These are phyloP conservation scores for Imbricaverruca yamaguchii DNA, from an alignment of 2,888 invertebrate genomes.

Conservation along the genomic window DNA sequence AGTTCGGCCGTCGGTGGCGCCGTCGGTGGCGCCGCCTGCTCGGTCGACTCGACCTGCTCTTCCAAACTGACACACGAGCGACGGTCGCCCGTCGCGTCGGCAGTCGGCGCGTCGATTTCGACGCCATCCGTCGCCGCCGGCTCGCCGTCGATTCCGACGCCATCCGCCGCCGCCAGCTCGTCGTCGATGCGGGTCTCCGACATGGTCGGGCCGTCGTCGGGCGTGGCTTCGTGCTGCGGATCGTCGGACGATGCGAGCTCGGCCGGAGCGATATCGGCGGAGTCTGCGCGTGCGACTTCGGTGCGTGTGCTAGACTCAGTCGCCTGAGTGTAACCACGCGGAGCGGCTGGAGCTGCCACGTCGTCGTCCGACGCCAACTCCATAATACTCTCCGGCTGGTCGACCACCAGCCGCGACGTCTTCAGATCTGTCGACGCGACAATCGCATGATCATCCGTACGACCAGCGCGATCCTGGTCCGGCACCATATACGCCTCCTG, in stretches of 20 bases:
- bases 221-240: no score
- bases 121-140: not conserved
- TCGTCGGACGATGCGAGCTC: no score
- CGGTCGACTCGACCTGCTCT: not conserved
- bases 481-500: not conserved
- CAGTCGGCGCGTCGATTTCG: not conserved
- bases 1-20: not conserved
- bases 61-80: not conserved
- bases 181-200: not conserved
- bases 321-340: no score
- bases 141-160: not conserved
- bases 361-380: not conserved
- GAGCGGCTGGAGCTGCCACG: no score
- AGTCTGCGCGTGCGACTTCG: no score
- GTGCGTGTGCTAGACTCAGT: no score
- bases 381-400: slow-evolving; percentile 4
- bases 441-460: not conserved
- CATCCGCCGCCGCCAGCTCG: not conserved
- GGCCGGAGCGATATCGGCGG: no score
- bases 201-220: not conserved
- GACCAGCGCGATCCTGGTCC: not conserved
- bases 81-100: not conserved
- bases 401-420: not conserved
- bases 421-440: not conserved
- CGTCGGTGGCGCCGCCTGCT: not conserved